A percentile compares a stretch with the other conserved stretches of the same genome.
phyloP scores from a whole-genome alignment of 2,797 vertebrate species.

The Uromys caudimaculatus region DNA sequence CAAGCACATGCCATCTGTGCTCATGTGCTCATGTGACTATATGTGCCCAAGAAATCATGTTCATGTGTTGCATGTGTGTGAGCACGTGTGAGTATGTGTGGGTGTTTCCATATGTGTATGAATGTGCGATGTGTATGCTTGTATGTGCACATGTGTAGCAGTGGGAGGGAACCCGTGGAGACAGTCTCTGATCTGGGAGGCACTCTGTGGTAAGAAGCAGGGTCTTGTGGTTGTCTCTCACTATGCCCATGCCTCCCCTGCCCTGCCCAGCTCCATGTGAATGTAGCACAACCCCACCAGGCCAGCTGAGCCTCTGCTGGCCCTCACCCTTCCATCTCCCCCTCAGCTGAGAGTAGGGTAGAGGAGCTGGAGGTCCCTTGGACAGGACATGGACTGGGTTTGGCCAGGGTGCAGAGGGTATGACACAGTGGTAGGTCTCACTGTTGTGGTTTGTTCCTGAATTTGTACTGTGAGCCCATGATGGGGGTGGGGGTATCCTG shows the following conservation, averaged over 20 bases:
- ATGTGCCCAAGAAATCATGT: not conserved
- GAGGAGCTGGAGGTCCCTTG: not conserved
- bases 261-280: not conserved
- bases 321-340: not conserved
- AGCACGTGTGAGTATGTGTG: not conserved
- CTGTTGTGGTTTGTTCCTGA: slow-evolving; percentile 85
- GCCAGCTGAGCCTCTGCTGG: not conserved
- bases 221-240: not conserved
- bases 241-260: not conserved
- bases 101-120: not conserved
- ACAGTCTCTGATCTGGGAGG: not conserved
- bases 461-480: slow-evolving; percentile 77
- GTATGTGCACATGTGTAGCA: not conserved
- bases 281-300: not conserved
- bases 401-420: not conserved
- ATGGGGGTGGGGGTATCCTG: slow-evolving; percentile 8
- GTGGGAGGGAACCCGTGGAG: not conserved
- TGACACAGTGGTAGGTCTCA: not conserved
- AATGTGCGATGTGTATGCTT: not conserved
- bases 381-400: not conserved
- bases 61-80: not conserved
- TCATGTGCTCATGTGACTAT: not conserved
- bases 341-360: not conserved
- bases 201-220: slow-evolving; percentile 9
- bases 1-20: not conserved